Evolutionary conservation across 2,888 invertebrate genomes (phyloP), one percentile per base, ranked within the genome.

Genomic region (Carterocephalus palaemon): DNA sequence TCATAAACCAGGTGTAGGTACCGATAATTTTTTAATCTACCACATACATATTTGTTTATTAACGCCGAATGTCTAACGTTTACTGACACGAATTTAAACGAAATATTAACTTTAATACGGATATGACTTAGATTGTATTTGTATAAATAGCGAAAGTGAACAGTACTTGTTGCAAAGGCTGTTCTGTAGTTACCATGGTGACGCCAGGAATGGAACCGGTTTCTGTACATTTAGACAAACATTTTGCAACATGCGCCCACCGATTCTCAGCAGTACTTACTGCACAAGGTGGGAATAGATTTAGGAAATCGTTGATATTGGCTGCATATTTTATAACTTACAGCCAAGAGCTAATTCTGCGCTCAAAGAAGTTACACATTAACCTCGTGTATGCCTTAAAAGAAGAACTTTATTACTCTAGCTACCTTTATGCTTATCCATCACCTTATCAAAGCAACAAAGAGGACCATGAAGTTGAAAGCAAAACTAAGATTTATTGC

Each of bases 401-500:
- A 67, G 68, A 75, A 75, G 70, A 67, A 60, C 59, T 67, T 70
- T 67, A 75, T 66, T 66, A 67, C 64, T 46, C 31, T 48, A 60
- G 64, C 68, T 67, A 73, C 69, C 59, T 67, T 77, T 75, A 70
- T 62, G 75, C 69, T 68, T 78, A 83, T 83, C 78, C 74, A 75
- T 80, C 75, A 76, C 75, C 65, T 74, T 75, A 83, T 80, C 76
- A 73, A 68, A 71, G 67, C 52, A 80, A 83, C 82, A 82, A 81
- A 77, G 80, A 81, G 74, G 76, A 75, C 75, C 76, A 67, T 80
- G 77, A 75, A 66, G 73, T 75, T 72, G 69, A 79, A 75, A 80
- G 75, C 74, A 73, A 74, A 77, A 61, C 70, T 63, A 71, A 83
- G 74, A 82, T 76, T 76, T 75, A 81, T 84, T 83, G 83, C 83